Base-by-base conservation (phyloP, 2,113 vertebrate species). In the Clarias magur region DNA sequence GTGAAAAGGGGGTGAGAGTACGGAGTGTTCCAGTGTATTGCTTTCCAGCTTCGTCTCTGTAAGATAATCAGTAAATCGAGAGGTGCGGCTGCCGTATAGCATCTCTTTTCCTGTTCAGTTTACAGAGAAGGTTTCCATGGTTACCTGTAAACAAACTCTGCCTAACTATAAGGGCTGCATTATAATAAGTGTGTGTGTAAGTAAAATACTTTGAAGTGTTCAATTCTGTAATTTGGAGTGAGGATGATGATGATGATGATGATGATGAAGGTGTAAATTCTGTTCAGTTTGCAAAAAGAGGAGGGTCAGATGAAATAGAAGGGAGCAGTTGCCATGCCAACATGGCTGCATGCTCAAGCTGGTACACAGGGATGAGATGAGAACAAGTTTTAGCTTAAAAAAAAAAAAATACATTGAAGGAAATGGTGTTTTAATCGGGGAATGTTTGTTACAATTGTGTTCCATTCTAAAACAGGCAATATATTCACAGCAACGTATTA, bases 291-390 rank as follows among this genome's bases (percentile, higher is more conserved):
- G 4, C 80, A 82, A 59, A 81, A 59, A 81, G 56, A 68, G 63
- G 63, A 79, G 75, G 75, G 75, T 83, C 65, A 70, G 48, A 70
- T 70, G 17, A 56, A 83, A 70, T 70, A 56, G 48, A 83, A 65
- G n/a, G 48, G 48, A 70, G 48, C 65, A 57, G 82, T 83, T 83
- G 82, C 65, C 48, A 15, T 83, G 82, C 65, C 65, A 83, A 83
- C 82, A 27, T 30, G 48, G 42, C 65, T 56, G 42, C 25, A 42
- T 54, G 82, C 42, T 83, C 25, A 48, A 8, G n/a, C 65, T 70
- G 48, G 63, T 30, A 27, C 9, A 27, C 16, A 68, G 4, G 21
- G 12, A 82, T 65, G 80, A 57, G 38, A 48, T n/a, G 23, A 16
- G 59, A 67, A n/a, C 34, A 62, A 65, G 75, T 78, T 78, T 78